Conservation (phyloP, 2,113 vertebrate species). For the Pantherophis guttatus region DNA sequence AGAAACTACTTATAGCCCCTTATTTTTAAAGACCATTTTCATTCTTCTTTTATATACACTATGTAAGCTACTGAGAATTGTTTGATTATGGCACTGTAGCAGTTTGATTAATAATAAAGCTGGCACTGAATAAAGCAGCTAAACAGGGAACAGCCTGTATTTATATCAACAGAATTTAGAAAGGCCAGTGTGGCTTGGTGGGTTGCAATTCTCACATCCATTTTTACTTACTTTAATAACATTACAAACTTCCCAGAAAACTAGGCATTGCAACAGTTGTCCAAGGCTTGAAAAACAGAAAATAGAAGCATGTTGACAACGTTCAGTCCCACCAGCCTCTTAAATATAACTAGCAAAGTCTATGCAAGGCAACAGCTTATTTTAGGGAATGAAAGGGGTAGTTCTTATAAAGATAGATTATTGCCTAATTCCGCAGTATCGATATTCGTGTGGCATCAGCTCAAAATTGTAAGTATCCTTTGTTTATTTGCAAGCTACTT, state of each 20-base stretch:
- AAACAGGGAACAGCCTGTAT: neutral
- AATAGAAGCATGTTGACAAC: neutral
- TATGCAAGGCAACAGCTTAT: neutral
- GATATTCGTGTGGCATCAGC: neutral
- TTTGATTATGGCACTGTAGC: neutral
- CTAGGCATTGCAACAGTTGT: neutral
- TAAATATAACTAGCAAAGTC: neutral
- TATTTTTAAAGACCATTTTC: neutral
- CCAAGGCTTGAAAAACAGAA: neutral
- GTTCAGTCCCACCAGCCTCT: neutral
- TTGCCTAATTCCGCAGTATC: neutral
- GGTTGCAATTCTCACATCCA: neutral
- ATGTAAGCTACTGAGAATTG: neutral
- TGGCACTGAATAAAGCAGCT: neutral
- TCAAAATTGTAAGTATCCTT: neutral
- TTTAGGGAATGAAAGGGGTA: neutral
- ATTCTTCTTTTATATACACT: neutral
- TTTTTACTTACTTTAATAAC: neutral
- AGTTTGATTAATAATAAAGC: neutral
- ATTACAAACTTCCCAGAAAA: neutral
- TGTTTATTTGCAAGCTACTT: neutral
- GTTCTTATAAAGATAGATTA: neutral
- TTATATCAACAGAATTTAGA: neutral
- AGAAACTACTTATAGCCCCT: neutral
- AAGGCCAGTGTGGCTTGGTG: neutral